These are phyloP conservation scores for Cebidichthys violaceus DNA, from an alignment of 2,113 vertebrate species.

Conservation along the genomic window DNA sequence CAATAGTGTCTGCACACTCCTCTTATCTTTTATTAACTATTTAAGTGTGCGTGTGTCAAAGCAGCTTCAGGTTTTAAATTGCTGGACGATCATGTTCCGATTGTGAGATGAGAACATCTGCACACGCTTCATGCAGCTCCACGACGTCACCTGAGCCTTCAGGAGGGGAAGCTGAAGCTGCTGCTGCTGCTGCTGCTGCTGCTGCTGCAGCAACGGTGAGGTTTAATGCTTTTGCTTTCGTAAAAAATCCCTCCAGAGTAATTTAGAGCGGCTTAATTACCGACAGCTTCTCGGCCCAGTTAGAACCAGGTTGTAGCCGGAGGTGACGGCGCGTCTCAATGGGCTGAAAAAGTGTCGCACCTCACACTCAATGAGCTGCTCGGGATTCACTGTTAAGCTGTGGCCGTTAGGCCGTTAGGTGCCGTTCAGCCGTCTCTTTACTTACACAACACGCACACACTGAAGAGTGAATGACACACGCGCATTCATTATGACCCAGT, in stretches of 20 bases:
- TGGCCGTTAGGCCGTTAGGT: neutral
- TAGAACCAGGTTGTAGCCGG: neutral
- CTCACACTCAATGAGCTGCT: constrained; percentile 24
- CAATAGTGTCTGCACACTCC: neutral
- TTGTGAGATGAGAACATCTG: no score
- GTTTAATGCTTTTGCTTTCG: neutral
- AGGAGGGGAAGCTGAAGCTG: neutral
- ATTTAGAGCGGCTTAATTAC: constrained; percentile 20
- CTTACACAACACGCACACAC: neutral
- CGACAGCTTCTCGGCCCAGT: neutral
- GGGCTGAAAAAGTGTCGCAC: neutral
- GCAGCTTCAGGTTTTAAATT: no score
- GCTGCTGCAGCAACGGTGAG: neutral
- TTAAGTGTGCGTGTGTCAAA: neutral
- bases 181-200: neutral
- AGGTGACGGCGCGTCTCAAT: neutral
- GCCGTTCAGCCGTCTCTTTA: neutral
- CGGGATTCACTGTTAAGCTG: constrained; percentile 15
- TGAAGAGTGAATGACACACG: neutral
- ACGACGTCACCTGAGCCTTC: neutral
- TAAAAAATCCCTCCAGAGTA: constrained; percentile 11
- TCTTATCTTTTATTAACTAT: neutral
- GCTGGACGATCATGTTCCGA: neutral
- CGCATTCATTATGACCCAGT: constrained; percentile 14
- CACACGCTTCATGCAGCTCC: neutral